Conservation (phyloP, 2,797 vertebrate species). For the Cottoperca gobio region DNA sequence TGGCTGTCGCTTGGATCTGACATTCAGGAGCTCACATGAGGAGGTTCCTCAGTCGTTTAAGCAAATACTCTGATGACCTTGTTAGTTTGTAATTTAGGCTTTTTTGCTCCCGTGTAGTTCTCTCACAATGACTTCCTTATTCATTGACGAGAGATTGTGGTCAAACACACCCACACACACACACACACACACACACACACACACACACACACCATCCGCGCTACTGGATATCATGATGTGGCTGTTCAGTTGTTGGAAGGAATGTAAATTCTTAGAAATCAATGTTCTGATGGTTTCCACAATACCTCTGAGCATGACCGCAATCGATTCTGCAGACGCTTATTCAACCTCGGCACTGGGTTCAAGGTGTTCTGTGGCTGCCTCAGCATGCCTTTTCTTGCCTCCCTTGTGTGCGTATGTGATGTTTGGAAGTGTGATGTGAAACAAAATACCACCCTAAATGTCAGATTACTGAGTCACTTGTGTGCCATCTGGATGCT, state of each 20-base stretch:
- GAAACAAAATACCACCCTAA: conserved; percentile 80
- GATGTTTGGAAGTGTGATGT: conserved; percentile 63
- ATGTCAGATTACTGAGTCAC: conserved; percentile 86
- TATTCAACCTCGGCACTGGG: conserved; percentile 56
- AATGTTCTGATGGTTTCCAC: conserved; percentile 42
- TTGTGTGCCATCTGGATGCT: conserved; percentile 83
- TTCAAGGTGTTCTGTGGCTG: conserved; percentile 53
- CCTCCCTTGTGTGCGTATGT: conserved; percentile 47
- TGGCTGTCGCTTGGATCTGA: conserved; percentile 22
- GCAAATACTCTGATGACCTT: conserved; percentile 58
- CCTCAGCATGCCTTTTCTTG: conserved; percentile 20
- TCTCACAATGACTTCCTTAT: not conserved
- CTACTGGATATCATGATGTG: not conserved
- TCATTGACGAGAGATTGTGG: conserved; percentile 12
- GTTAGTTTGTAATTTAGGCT: conserved; percentile 53
- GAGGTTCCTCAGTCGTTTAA: conserved; percentile 60
- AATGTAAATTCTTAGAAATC: conserved; percentile 50
- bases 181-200: not conserved
- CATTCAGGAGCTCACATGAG: conserved; percentile 39
- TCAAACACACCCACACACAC: conserved; percentile 6
- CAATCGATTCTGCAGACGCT: conserved; percentile 49
- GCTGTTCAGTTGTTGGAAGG: conserved; percentile 31
- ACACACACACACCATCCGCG: not conserved
- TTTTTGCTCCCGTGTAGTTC: not conserved
- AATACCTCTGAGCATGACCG: not conserved